A percentile compares a stretch with the other conserved stretches of the same genome.
These are phyloP conservation scores for Hycleus cichorii DNA, from an alignment of 1,140 invertebrate species.

Conservation along the genomic window DNA sequence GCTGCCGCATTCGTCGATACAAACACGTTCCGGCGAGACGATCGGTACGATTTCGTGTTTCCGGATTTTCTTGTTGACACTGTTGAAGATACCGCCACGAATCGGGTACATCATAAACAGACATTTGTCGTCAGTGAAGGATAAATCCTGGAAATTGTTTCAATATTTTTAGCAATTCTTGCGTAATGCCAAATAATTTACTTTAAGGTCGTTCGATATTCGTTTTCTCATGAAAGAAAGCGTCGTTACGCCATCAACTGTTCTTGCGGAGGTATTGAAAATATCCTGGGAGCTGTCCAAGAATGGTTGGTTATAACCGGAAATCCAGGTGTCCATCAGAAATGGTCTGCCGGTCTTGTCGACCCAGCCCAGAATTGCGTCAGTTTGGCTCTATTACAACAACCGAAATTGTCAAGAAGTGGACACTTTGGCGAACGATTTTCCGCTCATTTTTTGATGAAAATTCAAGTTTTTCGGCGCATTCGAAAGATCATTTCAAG, in stretches of 20 bases:
- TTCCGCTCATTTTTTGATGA: too few species aligned
- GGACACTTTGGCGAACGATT: too few species aligned
- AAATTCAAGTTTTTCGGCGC: too few species aligned
- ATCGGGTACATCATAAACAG: slow-evolving; percentile 84
- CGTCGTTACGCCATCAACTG: slow-evolving; percentile 69
- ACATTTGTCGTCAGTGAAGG: slow-evolving; percentile 76
- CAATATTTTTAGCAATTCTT: slow-evolving; percentile 19
- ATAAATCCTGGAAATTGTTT: slow-evolving; percentile 51
- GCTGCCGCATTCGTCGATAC: slow-evolving; percentile 73
- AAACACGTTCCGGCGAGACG: slow-evolving; percentile 72
- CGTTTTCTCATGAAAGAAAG: slow-evolving; percentile 74
- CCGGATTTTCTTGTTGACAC: slow-evolving; percentile 76
- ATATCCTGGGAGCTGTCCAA: slow-evolving; percentile 73
- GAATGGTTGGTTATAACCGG: slow-evolving; percentile 66
- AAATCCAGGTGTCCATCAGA: slow-evolving; percentile 83
- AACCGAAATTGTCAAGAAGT: neutral
- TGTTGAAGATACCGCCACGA: slow-evolving; percentile 74
- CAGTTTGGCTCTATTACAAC: slow-evolving; percentile 55
- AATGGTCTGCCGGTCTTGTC: slow-evolving; percentile 69
- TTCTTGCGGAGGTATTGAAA: slow-evolving; percentile 58
- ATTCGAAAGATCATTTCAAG: too few species aligned
- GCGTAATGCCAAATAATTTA: neutral
- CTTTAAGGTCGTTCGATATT: slow-evolving; percentile 63
- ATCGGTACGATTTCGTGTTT: slow-evolving; percentile 72
- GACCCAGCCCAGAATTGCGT: slow-evolving; percentile 82